These are phyloP conservation scores for Tyto alba DNA, from an alignment of 2,113 vertebrate genomes.

Conservation along the genomic window DNA sequence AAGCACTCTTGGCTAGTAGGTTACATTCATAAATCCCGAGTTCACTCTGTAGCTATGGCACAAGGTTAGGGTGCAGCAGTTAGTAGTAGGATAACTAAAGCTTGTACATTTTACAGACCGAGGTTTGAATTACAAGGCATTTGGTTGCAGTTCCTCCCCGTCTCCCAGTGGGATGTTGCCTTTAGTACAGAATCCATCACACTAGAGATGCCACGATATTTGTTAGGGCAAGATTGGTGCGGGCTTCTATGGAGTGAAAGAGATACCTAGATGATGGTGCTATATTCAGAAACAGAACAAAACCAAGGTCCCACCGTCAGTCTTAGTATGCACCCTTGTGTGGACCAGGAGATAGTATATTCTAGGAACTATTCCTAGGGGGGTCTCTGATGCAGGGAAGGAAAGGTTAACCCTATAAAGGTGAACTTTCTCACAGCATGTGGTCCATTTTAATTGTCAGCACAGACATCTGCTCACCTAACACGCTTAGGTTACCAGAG, in stretches of 20 bases:
- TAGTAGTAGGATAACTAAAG: background rate
- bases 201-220: rapidly evolving
- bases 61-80: background rate
- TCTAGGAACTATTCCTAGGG: background rate
- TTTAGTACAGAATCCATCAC: background rate
- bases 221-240: background rate
- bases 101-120: background rate
- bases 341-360: background rate
- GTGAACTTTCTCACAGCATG: rapidly evolving
- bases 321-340: background rate
- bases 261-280: too few relatives aligned
- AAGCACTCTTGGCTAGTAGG: background rate
- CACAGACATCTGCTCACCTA: background rate
- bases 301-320: background rate
- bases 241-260: background rate
- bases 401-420: background rate
- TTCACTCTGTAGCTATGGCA: background rate
- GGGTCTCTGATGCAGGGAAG: rapidly evolving
- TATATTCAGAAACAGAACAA: background rate
- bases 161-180: background rate
- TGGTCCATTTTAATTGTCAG: background rate
- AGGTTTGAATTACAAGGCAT: background rate
- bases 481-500: background rate
- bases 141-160: background rate
- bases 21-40: background rate